Evolutionary conservation across 2,888 invertebrate species (phyloP), one percentile per base, ranked within the genome.

Genomic region (Timandra comae): DNA sequence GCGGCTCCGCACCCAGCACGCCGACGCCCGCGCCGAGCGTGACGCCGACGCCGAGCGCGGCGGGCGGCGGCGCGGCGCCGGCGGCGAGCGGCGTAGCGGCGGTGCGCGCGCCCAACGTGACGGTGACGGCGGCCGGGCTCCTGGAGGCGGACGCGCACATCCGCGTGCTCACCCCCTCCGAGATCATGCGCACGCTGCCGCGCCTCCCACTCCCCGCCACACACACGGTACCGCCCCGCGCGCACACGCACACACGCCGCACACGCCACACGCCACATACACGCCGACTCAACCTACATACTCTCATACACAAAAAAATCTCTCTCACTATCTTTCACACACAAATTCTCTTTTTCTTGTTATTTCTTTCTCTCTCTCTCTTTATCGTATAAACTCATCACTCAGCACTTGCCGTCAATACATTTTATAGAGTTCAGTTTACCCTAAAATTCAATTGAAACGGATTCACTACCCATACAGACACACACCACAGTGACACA

Each of bases 131-230:
- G 57, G 85, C 82, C 73, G 87, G 87, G 71, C 76, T 82, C 71
- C 81, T 85, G 72, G 79, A 82, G 77, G 82, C 85, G 56, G 93
- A 94, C 87, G 93, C 93, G 85, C 93, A 93, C 87, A 94, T 94
- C 82, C 91, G 94, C 80, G 94, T 94, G 86, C 90, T 94, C 79
- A 94, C 94, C 67, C 94, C 94, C 67, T 93, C 93, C 63, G 94
- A 94, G 90, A 94, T 94, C 82, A 94, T 94, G 94, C 91, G 93
- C 89, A 94, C 94, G 75, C 90, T 94, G 87, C 94, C 94, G 78
- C 92, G 93, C 81, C 90, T 93, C 82, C 91, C 91, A 90, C 89
- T 87, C 89, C 89, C 54, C 53, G 44, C 43, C 48, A 44, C 49
- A 33, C 57, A 57, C 52, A 49, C 57, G 38, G 37, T 35, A 33